Evolutionary conservation across 2,797 vertebrate species (phyloP), one percentile per base, ranked within the genome.

Genomic region (Onychomys leucogaster): DNA sequence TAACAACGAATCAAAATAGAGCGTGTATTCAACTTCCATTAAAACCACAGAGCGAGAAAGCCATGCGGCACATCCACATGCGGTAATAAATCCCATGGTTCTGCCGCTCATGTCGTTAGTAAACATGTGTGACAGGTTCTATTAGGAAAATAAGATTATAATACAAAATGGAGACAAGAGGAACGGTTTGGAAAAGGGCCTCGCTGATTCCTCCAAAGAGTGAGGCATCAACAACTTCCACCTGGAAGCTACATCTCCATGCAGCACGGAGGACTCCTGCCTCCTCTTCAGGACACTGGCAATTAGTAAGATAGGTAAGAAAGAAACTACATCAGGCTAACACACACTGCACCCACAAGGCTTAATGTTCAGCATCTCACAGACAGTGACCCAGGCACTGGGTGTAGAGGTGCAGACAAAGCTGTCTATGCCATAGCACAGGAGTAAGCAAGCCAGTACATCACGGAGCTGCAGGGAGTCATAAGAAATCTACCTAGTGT

Each of bases 301-400:
- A 43, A 12, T 32, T 82, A 76, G n/a, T 14, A 65, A 8, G 69
- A 17, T 17, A 11, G 6, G 29, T 4, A 12, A 32, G 7, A 41
- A 37, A 23, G 6, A 32, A 23, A 11, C 4, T 4, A 3, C 41
- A 1, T 1, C 14, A 11, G 9, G 9, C 5, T 67, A 52, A 41
- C 1, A 13, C 14, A 2, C 14, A 0, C 63, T 29, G 4, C 5
- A 1, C 73, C 67, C 76, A 5, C 9, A 25, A 27, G 17, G 13
- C 0, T 21, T 65, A n/a, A 5, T 5, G 4, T 23, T 21, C 9
- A 37, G 65, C 2, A 16, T 12, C 43, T 55, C 63, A 57, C 2
- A 21, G 0, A 1, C 1, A 13, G 25, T n/a, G 23, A 43, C 25
- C 29, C 65, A 2, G 0, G 0, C 2, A 57, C 12, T n/a, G 3